Percentiles rank a stretch among this genome's conserved stretches.
Conservation (phyloP, 1,140 invertebrate species). For the Oscheius sp. region DNA sequence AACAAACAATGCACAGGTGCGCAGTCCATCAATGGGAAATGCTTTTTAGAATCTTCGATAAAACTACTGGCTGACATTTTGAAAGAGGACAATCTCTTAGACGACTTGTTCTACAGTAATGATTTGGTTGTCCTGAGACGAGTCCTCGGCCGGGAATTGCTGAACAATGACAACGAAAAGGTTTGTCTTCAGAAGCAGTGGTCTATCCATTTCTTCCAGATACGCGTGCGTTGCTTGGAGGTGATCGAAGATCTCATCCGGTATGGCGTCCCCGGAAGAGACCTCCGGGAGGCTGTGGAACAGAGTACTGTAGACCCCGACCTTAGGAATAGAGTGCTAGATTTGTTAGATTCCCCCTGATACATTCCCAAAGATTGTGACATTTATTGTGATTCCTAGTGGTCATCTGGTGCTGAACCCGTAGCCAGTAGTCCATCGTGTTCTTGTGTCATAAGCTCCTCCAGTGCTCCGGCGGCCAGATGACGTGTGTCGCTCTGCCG, state of each 20-base stretch:
- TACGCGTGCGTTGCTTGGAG: background rate
- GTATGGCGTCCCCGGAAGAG: background rate
- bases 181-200: background rate
- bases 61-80: background rate
- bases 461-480: slow-evolving; percentile 30
- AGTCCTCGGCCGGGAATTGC: background rate
- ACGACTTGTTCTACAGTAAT: slow-evolving; percentile 11
- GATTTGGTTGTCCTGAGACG: slow-evolving; percentile 1
- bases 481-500: slow-evolving; percentile 21
- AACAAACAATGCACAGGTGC: background rate
- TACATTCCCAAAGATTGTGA: too few species aligned
- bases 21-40: background rate
- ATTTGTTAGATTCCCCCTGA: background rate
- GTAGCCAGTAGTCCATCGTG: too few species aligned
- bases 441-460: background rate
- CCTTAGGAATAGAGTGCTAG: too few species aligned
- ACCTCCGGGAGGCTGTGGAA: background rate
- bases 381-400: too few species aligned
- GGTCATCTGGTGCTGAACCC: too few species aligned
- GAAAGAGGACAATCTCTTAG: background rate
- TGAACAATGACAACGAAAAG: background rate
- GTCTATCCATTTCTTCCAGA: background rate
- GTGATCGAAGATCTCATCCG: background rate
- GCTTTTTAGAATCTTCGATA: background rate
- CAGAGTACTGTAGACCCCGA: too few species aligned